Evolutionary conservation across 2,113 vertebrate genomes (phyloP).

Genomic region (Melierax canorus): DNA sequence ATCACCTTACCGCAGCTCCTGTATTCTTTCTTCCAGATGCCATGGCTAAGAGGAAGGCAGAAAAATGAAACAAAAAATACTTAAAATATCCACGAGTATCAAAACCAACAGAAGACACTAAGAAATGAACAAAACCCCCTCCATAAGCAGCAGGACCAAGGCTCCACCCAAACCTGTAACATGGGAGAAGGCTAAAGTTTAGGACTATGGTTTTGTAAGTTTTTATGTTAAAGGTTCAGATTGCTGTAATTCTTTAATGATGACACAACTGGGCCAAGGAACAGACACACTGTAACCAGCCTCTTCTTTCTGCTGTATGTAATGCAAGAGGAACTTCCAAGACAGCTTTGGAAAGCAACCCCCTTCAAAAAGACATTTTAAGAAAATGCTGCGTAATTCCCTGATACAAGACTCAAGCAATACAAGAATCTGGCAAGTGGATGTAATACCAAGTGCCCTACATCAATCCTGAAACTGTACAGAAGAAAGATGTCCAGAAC

Average conservation of each 20-base stretch:
- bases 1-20: background rate
- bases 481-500: background rate
- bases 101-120: background rate
- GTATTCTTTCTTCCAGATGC: background rate
- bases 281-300: background rate
- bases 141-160: background rate
- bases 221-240: conserved; percentile 45
- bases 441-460: background rate
- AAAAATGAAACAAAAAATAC: background rate
- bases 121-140: background rate
- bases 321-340: background rate
- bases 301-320: background rate
- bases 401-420: background rate
- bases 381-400: background rate
- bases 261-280: background rate
- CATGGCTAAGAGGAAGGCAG: background rate
- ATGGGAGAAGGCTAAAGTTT: background rate
- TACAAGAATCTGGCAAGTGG: background rate
- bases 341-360: background rate
- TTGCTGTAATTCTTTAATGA: background rate
- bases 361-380: background rate
- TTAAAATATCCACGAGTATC: background rate
- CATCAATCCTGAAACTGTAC: background rate
- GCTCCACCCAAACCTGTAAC: background rate
- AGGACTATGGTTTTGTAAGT: background rate